Evolutionary conservation across 2,797 vertebrate genomes (phyloP), one percentile per base, ranked within the genome.

Genomic region (Brachyrhaphis roseni): DNA sequence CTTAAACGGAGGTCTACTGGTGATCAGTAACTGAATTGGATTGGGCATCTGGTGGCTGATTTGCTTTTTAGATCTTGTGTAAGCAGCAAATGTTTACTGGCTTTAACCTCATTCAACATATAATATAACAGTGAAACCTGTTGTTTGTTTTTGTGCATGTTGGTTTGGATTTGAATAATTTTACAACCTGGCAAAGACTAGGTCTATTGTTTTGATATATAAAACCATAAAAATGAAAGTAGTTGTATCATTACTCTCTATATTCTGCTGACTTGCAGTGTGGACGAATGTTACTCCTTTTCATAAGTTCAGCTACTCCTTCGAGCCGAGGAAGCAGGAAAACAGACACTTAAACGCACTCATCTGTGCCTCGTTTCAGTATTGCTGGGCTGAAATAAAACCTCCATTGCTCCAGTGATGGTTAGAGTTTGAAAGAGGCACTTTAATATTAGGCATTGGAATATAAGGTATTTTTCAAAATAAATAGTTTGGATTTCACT

Each of bases 401-500:
- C 41, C 10, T 71, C 5, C 18, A 36, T 64, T 20, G 64, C 53
- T 55, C 7, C 3, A 20, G 4, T 49, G 10, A 39, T 7, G 46
- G 28, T 70, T 47, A 43, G 46, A 78, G 72, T 20, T 43, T 64
- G 51, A n/a, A 70, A 51, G 41, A 10, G 13, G 16, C 11, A 59
- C 51, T 8, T 45, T 41, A 64, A 72, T 23, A 49, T 0, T 62
- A 28, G 47, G 46, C 66, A 80, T 53, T 68, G 26, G 80, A 76
- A 83, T 83, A 75, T 76, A 76, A 53, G 81, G 68, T 71, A 55
- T 47, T 85, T 88, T 85, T 81, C 64, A 90, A 86, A 82, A 82
- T 59, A 78, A 39, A 73, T 70, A 83, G 80, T 26, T 76, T 82
- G 74, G 88, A 86, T 92, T 89, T 91, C 82, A 87, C 84, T 86